Conservation (phyloP, 2,888 invertebrate species). For the Ernsta delagoae region DNA sequence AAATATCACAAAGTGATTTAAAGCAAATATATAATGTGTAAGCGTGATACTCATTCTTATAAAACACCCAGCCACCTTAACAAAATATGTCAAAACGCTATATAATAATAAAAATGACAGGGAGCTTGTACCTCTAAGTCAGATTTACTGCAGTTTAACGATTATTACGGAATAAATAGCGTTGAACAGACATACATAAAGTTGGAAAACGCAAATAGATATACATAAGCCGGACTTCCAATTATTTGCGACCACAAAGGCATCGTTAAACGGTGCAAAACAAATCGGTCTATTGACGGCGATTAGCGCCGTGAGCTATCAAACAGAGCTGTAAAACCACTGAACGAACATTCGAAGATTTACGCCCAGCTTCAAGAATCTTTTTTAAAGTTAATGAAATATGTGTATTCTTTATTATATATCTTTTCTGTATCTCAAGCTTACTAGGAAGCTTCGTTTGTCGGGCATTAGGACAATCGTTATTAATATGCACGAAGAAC, state of each 20-base stretch:
- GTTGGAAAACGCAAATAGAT: constrained; percentile 25
- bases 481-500: too few relatives aligned
- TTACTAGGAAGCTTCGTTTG: too few relatives aligned
- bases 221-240: constrained; percentile 40
- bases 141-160: constrained; percentile 40
- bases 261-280: constrained; percentile 51
- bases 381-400: not conserved
- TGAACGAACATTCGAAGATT: not conserved
- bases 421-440: too few relatives aligned
- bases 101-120: constrained; percentile 43
- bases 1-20: too few relatives aligned
- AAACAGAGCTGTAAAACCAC: constrained; percentile 15
- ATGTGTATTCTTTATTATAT: not conserved
- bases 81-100: constrained; percentile 26
- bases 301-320: constrained; percentile 31
- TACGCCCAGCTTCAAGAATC: not conserved
- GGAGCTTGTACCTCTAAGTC: constrained; percentile 36
- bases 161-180: constrained; percentile 40
- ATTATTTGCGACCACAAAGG: constrained; percentile 47
- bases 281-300: constrained; percentile 43
- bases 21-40: too few relatives aligned
- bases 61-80: too few relatives aligned
- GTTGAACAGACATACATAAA: constrained; percentile 44
- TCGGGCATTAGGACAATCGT: too few relatives aligned
- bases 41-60: too few relatives aligned